Base-by-base conservation (phyloP, 2,797 vertebrate species). In the Danio jaintianensis region DNA sequence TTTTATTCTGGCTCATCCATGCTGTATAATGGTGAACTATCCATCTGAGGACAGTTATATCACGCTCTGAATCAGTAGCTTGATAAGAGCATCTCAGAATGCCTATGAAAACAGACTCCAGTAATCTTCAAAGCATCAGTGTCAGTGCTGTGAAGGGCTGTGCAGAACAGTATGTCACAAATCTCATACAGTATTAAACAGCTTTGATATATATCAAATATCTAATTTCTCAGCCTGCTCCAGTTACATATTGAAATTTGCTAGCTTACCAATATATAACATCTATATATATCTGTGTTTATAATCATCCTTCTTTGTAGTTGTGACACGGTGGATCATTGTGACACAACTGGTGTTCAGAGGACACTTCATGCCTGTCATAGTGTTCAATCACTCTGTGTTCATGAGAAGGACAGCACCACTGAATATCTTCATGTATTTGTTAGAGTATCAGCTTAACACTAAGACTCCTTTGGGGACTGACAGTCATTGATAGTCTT, bases 221-320 rank as follows among this genome's bases (percentile, higher is more conserved):
- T 53, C 48, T 38, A 0, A 69, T 52, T 40, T 47, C 55, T 75
- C 47, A 5, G 29, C 40, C 58, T 75, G 29, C 56, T 75, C 45
- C 62, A 61, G 58, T 75, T 40, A 52, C 29, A 75, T 8, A 42
- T n/a, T 20, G 22, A 48, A 12, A 50, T 36, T 61, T 47, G 10
- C 16, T 38, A 56, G 6, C 9, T 58, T 13, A 58, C 7, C 7
- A 1, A 10, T 43, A 6, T 18, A 18, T 11, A 59, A 59, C 16
- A 47, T 58, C 38, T 11, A 20, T 45, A 63, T 52, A 47, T 52
- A 63, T 36, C n/a, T 63, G 59, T 62, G 29, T 75, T 62, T 75
- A 40, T 61, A 3, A 50, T 48, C 20, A 15, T 12, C 38, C 42
- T 52, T 69, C 15, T 69, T 40, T 52, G 16, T 48, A 69, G 48